Evolutionary conservation across 2,888 invertebrate species (phyloP), one percentile per base, ranked within the genome.

Genomic region (Aplocera efformata): DNA sequence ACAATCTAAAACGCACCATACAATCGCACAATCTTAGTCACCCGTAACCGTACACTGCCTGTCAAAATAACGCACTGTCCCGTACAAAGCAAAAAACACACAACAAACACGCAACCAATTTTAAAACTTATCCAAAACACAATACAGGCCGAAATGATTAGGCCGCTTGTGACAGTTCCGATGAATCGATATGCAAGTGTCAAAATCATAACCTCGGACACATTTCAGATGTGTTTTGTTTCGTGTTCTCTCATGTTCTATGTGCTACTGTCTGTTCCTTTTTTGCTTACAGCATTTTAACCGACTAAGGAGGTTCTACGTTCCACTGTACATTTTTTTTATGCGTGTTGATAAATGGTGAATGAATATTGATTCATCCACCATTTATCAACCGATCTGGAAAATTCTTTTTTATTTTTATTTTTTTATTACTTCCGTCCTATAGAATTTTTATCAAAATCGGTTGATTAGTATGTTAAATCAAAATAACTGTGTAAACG

Each of bases 1-100:
- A 50, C 50, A 53, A 86, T 86, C 85, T 84, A 77, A 84, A 83
- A 80, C 70, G 81, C 66, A 74, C 67, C 65, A 75, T 70, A 66
- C 65, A 74, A 84, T 83, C 85, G 72, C 70, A 72, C 74, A 72
- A 83, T 82, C 84, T 77, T 68, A 79, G 82, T 81, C 79, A 77
- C 79, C 68, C 71, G 80, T 77, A 72, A 74, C 79, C 77, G 75
- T 71, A 78, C 73, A 81, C 75, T 67, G 73, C 62, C 84, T 85
- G 84, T 88, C 86, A 85, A 84, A 86, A 85, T 81, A 85, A 81
- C 74, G 71, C 57, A 67, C 62, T 66, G 71, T 72, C 71, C 66
- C 66, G 58, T 57, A 55, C 50, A 63, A 61, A 59, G 52, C 51
- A 48, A 66, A 55, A 53, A 51, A 63, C 58, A 58, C 53, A 65